These are phyloP conservation scores for Ranitomeya imitator DNA, from an alignment of 2,113 vertebrate genomes.

Conservation along the genomic window DNA sequence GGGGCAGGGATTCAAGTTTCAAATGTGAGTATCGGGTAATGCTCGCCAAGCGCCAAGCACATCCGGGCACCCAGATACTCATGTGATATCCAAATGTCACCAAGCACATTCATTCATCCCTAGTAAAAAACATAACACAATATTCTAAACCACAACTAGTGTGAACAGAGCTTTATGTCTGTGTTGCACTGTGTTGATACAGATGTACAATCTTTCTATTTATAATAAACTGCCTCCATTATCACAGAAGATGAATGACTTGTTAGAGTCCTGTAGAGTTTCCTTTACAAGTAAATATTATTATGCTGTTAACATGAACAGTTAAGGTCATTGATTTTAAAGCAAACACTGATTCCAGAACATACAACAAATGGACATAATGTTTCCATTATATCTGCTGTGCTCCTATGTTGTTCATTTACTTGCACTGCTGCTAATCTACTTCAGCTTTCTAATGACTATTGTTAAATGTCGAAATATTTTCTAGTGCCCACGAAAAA, in stretches of 20 bases:
- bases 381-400: conserved; percentile 1
- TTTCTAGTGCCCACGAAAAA: neutral
- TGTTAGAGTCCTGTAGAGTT: neutral
- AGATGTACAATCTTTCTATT: neutral
- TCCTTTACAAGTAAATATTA: conserved; percentile 3
- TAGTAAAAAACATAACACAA: neutral
- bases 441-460: conserved; percentile 9
- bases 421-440: neutral
- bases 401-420: neutral
- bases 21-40: no score
- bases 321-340: neutral
- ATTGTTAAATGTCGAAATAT: neutral
- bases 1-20: no score
- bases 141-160: neutral
- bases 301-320: conserved; percentile 6
- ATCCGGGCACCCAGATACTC: no score
- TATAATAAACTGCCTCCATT: neutral
- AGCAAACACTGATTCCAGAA: neutral
- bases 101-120: no score
- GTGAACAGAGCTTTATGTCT: neutral
- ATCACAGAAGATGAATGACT: neutral
- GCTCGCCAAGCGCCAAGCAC: no score
- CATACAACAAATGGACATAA: neutral
- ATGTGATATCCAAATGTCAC: no score
- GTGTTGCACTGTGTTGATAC: neutral